Evolutionary conservation across 2,797 vertebrate genomes (phyloP), one percentile per base, ranked within the genome.

Genomic region (Sebastolobus altivelis): DNA sequence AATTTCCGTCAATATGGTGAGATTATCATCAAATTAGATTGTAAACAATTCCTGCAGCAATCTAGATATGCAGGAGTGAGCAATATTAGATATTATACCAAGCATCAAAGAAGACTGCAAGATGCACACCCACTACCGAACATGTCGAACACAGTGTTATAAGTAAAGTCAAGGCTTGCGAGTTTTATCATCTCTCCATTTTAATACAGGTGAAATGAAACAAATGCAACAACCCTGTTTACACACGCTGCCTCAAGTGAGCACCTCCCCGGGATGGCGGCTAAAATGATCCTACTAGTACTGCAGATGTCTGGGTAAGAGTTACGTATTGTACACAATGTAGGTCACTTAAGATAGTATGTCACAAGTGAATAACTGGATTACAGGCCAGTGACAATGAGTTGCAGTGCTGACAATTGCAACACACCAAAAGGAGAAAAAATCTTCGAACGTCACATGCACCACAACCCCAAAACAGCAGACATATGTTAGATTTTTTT

Each of bases 141-240:
- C 65, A 68, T 16, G 58, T 78, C 13, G 8, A 83, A 77, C 69
- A 89, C 56, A 58, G 40, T 49, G 61, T 61, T 61, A 40, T 82
- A 93, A 95, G 89, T 84, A 95, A 92, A 95, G 90, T 71, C 93
- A 89, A 95, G 90, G 81, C 95, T 84, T 79, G 72, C 84, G 65
- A 83, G 86, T 90, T 95, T 95, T 72, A 92, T 94, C 89, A 96
- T 95, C 92, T 95, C 90, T 94, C 94, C 91, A 94, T 93, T 95
- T 96, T 96, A 96, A 96, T 96, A 96, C 95, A 95, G 94, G 93
- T 95, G 95, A 95, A 95, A 95, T 95, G 95, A 95, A 96, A 96
- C 95, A 96, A 94, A 95, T 95, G 95, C 94, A 95, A 95, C 95
- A 95, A 96, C 95, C 95, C 95, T 95, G 95, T 95, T 95, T 94